Conservation (phyloP, 1,140 invertebrate genomes). For the Whitmania pigra region DNA sequence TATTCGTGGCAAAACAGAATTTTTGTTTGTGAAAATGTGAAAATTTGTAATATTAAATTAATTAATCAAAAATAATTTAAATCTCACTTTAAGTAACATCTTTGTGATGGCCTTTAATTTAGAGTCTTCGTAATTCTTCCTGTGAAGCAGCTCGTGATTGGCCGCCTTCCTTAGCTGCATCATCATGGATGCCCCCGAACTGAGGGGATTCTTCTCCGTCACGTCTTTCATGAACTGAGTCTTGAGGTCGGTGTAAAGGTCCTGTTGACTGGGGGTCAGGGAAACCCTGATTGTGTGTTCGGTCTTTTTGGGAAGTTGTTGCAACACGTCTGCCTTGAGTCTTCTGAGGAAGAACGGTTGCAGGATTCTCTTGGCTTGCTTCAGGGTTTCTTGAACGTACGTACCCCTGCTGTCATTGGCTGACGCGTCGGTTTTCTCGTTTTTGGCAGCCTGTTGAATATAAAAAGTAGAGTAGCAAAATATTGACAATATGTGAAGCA, state of each 20-base stretch:
- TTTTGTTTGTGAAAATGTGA: no score
- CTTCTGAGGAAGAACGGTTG: conserved; percentile 84
- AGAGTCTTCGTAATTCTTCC: conserved; percentile 63
- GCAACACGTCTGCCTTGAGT: conserved; percentile 65
- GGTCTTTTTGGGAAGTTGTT: conserved; percentile 57
- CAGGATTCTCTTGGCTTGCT: conserved; percentile 86
- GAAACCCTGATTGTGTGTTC: conserved; percentile 53
- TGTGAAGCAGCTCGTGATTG: conserved; percentile 51
- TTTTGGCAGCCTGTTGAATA: background rate
- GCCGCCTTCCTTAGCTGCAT: conserved; percentile 41
- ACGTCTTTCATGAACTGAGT: conserved; percentile 47
- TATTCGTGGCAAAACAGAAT: no score
- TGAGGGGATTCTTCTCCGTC: conserved; percentile 26
- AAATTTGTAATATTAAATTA: no score
- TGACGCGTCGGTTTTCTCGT: background rate
- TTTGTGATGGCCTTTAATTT: conserved; percentile 58
- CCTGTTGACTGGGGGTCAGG: conserved; percentile 58
- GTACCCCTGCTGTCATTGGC: conserved; percentile 37
- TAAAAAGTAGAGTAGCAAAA: background rate
- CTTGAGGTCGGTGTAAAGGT: conserved; percentile 62
- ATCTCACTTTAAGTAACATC: conserved; percentile 52
- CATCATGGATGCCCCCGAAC: conserved; percentile 33
- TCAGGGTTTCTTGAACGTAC: conserved; percentile 75
- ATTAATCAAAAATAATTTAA: no score
- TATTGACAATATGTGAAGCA: background rate